Base-by-base conservation (phyloP, 2,888 invertebrate genomes). In the Galeopsomyia nigrocyanea region DNA sequence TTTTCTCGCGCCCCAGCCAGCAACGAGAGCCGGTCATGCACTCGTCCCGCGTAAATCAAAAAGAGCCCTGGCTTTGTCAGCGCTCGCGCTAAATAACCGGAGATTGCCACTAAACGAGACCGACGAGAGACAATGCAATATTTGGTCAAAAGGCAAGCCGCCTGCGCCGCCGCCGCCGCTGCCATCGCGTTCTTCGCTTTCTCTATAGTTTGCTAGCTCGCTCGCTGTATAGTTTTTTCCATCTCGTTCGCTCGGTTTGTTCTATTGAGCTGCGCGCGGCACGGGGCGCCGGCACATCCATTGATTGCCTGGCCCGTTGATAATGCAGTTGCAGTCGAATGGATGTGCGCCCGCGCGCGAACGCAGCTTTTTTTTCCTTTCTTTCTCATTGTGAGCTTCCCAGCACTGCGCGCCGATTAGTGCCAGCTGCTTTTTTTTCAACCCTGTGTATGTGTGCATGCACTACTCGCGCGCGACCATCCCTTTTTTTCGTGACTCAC, bases 281-380 rank as follows among this genome's bases (percentile, higher is more conserved):
- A 31, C 31, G 31, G 31, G 31, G 39, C 39, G 39, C 39, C 5
- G 7, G 39, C 39, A 39, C 39, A 77, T 77, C 68, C 81, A 80
- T 81, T 80, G 81, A 80, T 82, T 80, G 78, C 78, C 75, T 77
- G 78, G 39, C 39, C 80, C 79, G 76, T 77, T 75, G 71, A 74
- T 73, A 77, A 78, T 79, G 80, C 79, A 78, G 78, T 79, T 79
- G 80, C 78, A 75, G 77, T 78, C 39, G 79, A 79, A 79, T 79
- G 77, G 76, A 75, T 74, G 64, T 62, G 68, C 67, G 67, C 69
- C 62, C 67, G 65, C 63, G 63, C 70, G 63, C 68, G 65, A 61
- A 63, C 70, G 58, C 39, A 10, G 39, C 7, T 10, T 39, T 39
- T 39, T 39, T n/a, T 7, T 10, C 26, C 26, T 5, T 2, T 39